Evolutionary conservation across 2,888 invertebrate genomes (phyloP), one percentile per base, ranked within the genome.

Genomic region (Hypercompe scribonia): DNA sequence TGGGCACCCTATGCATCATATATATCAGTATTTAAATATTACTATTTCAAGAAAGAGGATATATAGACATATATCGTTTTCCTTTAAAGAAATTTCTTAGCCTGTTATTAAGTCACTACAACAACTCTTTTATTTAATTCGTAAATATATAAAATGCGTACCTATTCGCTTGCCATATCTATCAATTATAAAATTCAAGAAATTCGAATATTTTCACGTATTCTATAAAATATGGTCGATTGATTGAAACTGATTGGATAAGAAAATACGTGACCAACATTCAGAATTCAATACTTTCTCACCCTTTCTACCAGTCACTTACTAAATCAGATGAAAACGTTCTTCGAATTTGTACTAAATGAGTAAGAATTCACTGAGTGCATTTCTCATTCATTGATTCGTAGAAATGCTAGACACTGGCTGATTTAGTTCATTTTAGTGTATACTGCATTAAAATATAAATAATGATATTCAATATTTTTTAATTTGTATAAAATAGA

Each of bases 241-340:
- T 66, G 42, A 31, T 66, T 66, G 31, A 46, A 66, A 66, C 33
- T 33, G 46, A 66, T 66, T 46, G 28, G 42, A 66, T 46, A 46
- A 46, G 15, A 66, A 18, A 33, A 66, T 33, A 66, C 66, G 66
- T 66, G 66, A 66, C 66, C 42, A 46, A 66, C 39, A 46, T 66
- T 28, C 42, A 46, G 46, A 31, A 21, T 46, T 46, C 28, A 46
- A 31, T 21, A 31, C 28, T 66, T 66, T 65, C n/a, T 66, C 46
- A 42, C 28, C 42, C 18, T 66, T 66, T 66, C 31, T 31, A 28
- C 33, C n/a, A 54, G 39, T 11, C n/a, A 31, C 31, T 46, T 66
- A 42, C 21, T 33, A 28, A 66, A 2, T 24, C 28, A 33, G 28
- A 36, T 24, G 31, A 66, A 21, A 33, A 31, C 61, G 64, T 76